Evolutionary conservation across 2,113 vertebrate species (phyloP).

Genomic region (Morphnarchus princeps): DNA sequence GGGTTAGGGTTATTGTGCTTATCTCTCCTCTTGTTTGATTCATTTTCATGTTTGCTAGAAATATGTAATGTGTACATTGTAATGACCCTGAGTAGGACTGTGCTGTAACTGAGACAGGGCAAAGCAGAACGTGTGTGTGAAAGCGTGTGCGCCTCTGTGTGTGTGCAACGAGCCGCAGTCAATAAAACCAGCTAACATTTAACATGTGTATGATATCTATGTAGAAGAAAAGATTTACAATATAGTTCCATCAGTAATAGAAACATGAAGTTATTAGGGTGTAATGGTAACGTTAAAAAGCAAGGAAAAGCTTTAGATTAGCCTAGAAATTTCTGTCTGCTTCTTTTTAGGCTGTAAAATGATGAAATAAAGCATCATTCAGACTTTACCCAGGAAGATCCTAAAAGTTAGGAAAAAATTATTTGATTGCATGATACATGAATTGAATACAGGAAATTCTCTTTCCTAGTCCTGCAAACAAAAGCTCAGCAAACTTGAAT

Average conservation of each 20-base stretch:
- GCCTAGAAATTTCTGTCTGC: neutral
- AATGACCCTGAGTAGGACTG: slow-evolving; percentile 71
- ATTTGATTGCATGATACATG: neutral
- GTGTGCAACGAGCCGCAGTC: neutral
- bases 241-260: neutral
- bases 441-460: neutral
- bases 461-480: neutral
- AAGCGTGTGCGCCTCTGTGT: neutral
- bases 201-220: neutral
- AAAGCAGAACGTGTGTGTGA: slow-evolving; percentile 25
- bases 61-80: slow-evolving; percentile 65
- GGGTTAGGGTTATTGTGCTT: no score
- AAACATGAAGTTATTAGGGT: neutral
- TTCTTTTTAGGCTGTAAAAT: slow-evolving; percentile 25
- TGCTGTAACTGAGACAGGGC: slow-evolving; percentile 66
- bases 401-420: neutral
- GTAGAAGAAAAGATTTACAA: neutral
- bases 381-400: neutral
- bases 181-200: slow-evolving; percentile 8
- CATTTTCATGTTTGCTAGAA: slow-evolving; percentile 66
- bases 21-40: slow-evolving; percentile 63
- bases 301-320: neutral
- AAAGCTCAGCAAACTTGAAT: neutral
- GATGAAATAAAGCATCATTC: neutral
- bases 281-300: neutral